These are phyloP conservation scores for Limnephilus marmoratus DNA, from an alignment of 2,888 invertebrate genomes.

Conservation along the genomic window DNA sequence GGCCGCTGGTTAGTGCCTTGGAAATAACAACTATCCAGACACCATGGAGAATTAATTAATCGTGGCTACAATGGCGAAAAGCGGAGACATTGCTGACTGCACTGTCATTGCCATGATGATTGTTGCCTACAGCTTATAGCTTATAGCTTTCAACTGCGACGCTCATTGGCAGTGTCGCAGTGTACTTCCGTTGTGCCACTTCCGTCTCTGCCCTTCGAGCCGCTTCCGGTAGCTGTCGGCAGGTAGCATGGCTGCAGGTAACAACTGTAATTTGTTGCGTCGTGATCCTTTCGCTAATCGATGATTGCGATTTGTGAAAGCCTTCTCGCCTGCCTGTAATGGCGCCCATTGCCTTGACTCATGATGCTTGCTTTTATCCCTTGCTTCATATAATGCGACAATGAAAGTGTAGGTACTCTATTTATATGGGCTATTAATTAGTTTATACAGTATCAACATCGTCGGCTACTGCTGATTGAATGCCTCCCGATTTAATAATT, in stretches of 20 bases:
- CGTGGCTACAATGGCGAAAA: background rate
- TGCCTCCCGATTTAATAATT: too few relatives aligned
- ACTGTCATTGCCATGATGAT: constrained; percentile 34
- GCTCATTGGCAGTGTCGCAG: constrained; percentile 6
- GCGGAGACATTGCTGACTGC: background rate
- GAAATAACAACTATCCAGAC: background rate
- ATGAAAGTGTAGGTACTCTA: background rate
- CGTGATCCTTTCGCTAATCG: constrained; percentile 15
- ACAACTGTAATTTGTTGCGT: background rate
- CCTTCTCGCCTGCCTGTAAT: background rate
- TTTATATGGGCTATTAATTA: background rate
- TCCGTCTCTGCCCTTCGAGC: constrained; percentile 22
- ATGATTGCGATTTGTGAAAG: constrained; percentile 7
- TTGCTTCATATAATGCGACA: background rate
- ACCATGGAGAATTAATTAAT: background rate
- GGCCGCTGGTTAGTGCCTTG: background rate
- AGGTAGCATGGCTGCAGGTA: background rate
- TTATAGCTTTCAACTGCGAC: background rate
- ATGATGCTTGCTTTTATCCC: background rate
- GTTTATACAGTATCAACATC: background rate
- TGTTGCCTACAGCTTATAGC: background rate
- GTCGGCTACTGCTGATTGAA: too few relatives aligned
- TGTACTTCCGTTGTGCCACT: constrained; percentile 11
- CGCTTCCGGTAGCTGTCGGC: constrained; percentile 3
- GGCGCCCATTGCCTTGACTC: background rate